Percentiles rank a stretch among this genome's conserved stretches.
Evolutionary conservation across 1,140 invertebrate species (phyloP).

Genomic region (Camponotus vicinus): DNA sequence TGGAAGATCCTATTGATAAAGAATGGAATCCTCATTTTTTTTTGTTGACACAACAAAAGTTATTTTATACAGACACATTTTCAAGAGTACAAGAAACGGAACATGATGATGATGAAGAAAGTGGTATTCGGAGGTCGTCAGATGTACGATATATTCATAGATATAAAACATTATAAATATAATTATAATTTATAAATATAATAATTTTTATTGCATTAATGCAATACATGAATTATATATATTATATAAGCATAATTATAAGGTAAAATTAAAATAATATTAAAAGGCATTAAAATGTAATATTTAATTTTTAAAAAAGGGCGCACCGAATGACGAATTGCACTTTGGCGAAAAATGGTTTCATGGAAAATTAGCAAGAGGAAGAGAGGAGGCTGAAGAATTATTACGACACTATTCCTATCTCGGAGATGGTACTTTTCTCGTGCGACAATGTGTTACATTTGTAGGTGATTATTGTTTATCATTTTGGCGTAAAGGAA

Average conservation of each 20-base stretch:
- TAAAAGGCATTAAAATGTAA: not conserved
- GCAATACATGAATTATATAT: not conserved
- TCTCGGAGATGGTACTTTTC: slow-evolving; percentile 97
- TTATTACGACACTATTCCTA: slow-evolving; percentile 93
- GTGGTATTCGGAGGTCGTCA: slow-evolving; percentile 72
- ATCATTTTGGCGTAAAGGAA: slow-evolving; percentile 96
- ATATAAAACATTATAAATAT: not conserved
- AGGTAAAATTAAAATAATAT: slow-evolving; percentile 15
- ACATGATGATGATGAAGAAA: slow-evolving; percentile 86
- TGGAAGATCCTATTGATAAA: slow-evolving; percentile 95
- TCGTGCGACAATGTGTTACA: slow-evolving; percentile 97
- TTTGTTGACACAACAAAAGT: slow-evolving; percentile 95
- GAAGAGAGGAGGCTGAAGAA: slow-evolving; percentile 92
- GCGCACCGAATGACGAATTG: slow-evolving; percentile 90
- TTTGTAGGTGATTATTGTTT: slow-evolving; percentile 98
- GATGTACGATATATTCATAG: slow-evolving; percentile 75
- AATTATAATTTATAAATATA: no score
- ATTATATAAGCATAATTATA: not conserved
- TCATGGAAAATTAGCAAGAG: slow-evolving; percentile 94
- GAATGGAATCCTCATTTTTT: slow-evolving; percentile 98
- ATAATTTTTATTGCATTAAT: not conserved
- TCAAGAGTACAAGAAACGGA: slow-evolving; percentile 85
- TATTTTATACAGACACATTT: slow-evolving; percentile 94
- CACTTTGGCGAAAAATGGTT: slow-evolving; percentile 99
- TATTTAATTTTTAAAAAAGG: slow-evolving; percentile 71